These are phyloP conservation scores for Drosophila pachea DNA, from an alignment of 1,140 invertebrate species.

Conservation along the genomic window DNA sequence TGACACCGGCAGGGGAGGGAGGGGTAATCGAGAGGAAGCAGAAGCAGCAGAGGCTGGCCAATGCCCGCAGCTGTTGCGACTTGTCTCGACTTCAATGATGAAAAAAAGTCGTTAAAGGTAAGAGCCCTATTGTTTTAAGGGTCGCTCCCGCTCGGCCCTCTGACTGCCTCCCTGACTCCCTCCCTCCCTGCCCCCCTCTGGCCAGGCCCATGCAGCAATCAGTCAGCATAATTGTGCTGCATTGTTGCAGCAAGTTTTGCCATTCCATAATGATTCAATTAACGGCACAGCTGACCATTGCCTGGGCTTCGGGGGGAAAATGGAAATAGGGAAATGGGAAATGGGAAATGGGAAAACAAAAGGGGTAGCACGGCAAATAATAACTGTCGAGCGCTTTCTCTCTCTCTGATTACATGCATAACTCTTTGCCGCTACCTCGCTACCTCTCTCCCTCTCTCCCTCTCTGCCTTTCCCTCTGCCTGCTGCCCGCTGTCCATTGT, in stretches of 20 bases:
- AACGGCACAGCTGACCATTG: constrained; percentile 47
- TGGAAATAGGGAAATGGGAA: too few species aligned
- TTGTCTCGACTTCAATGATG: constrained; percentile 39
- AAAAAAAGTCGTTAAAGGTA: constrained; percentile 33
- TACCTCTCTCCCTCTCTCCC: constrained; percentile 3
- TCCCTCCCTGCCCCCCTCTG: neutral
- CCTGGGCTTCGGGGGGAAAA: neutral
- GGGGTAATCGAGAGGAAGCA: neutral
- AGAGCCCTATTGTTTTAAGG: constrained; percentile 40
- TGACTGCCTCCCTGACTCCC: neutral
- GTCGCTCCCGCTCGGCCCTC: neutral
- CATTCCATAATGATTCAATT: constrained; percentile 47
- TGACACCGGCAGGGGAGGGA: neutral
- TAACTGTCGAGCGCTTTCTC: constrained; percentile 15
- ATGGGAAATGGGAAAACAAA: constrained; percentile 40
- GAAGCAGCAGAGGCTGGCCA: constrained; percentile 28
- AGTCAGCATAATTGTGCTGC: constrained; percentile 49
- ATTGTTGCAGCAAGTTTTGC: constrained; percentile 33
- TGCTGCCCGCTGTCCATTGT: constrained; percentile 8
- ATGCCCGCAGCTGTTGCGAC: constrained; percentile 35
- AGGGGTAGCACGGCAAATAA: constrained; percentile 15
- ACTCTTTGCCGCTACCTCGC: too few species aligned
- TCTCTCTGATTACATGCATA: constrained; percentile 38
- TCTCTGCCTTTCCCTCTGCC: neutral
- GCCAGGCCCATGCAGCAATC: constrained; percentile 16